Conservation (phyloP, 2,113 vertebrate species). For the Cavia porcellus region DNA sequence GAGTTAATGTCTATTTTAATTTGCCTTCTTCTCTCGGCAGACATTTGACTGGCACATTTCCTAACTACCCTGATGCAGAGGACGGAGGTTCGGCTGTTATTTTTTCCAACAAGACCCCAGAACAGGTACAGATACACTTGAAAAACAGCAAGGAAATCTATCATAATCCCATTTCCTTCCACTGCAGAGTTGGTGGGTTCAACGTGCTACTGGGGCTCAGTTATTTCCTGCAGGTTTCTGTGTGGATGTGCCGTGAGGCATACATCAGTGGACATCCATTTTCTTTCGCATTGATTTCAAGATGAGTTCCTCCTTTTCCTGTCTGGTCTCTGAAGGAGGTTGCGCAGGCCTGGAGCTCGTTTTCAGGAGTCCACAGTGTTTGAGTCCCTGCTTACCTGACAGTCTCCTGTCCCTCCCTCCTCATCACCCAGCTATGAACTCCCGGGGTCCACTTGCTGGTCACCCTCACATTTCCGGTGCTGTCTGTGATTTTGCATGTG, state of each 20-base stretch:
- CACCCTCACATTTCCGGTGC: fast-evolving
- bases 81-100: conserved; percentile 90
- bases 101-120: conserved; percentile 90
- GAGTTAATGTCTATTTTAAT: background rate
- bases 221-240: background rate
- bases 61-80: conserved; percentile 88
- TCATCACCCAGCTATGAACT: fast-evolving
- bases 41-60: conserved; percentile 90
- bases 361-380: background rate
- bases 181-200: background rate
- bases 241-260: fast-evolving
- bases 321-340: background rate
- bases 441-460: background rate
- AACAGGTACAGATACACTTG: conserved; percentile 84
- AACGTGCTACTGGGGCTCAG: fast-evolving
- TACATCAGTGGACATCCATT: fast-evolving
- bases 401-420: background rate
- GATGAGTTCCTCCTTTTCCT: background rate
- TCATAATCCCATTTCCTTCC: background rate
- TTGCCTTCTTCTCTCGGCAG: conserved; percentile 81
- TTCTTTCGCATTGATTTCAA: background rate
- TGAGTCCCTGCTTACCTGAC: background rate
- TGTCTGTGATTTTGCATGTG: background rate
- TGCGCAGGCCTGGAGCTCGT: fast-evolving
- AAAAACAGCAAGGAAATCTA: background rate